Percentiles rank a stretch among this genome's conserved stretches.
These are phyloP conservation scores for Plemyria rubiginata DNA, from an alignment of 2,888 invertebrate genomes.

Conservation along the genomic window DNA sequence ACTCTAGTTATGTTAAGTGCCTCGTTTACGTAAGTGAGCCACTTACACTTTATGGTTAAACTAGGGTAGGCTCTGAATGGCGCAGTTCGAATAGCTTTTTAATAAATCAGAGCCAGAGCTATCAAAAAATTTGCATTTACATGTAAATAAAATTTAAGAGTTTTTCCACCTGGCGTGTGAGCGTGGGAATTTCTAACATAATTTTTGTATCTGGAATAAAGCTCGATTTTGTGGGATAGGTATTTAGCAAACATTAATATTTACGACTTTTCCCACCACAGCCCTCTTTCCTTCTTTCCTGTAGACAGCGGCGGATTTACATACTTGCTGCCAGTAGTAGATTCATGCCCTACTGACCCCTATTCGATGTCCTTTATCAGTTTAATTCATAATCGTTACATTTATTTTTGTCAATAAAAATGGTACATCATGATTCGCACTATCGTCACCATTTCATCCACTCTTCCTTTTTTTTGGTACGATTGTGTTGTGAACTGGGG, in stretches of 20 bases:
- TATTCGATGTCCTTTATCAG: no score
- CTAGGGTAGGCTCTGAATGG: slow-evolving; percentile 1
- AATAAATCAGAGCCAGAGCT: slow-evolving; percentile 1
- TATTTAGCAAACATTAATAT: background rate
- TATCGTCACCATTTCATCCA: no score
- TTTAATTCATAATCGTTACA: no score
- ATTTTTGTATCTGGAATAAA: background rate
- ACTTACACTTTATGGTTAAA: slow-evolving; percentile 54
- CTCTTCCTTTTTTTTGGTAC: no score
- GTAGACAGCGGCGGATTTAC: no score
- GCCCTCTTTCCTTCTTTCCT: background rate
- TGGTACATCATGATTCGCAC: no score
- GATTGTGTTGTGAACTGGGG: no score
- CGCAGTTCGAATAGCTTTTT: background rate
- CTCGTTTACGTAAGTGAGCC: slow-evolving; percentile 29
- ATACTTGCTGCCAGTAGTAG: no score
- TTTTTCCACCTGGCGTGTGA: no score
- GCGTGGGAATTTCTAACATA: background rate
- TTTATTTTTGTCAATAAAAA: no score
- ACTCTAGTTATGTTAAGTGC: slow-evolving; percentile 6
- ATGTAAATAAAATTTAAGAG: background rate
- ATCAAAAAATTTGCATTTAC: slow-evolving; percentile 1
- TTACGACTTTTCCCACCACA: background rate
- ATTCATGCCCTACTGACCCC: no score
- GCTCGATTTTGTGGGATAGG: background rate